phyloP scores from a whole-genome alignment of 2,113 vertebrate genomes.

The Nestor notabilis region DNA sequence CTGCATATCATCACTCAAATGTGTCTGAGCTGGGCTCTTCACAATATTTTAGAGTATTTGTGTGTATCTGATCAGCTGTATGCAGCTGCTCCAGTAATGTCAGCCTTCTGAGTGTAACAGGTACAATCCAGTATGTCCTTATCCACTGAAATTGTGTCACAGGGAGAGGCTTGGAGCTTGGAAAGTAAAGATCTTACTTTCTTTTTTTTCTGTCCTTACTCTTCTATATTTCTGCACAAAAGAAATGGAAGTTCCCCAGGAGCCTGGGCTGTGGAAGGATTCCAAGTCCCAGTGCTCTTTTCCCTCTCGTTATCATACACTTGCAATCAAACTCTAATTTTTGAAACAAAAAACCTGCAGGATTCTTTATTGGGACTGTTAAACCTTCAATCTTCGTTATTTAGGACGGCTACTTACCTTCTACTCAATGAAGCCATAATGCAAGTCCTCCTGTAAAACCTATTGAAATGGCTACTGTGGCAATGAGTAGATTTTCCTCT shows the following conservation, averaged over 20 bases:
- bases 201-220: not conserved
- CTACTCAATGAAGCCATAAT: constrained; percentile 62
- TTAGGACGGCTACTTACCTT: constrained; percentile 63
- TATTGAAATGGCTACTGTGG: constrained; percentile 65
- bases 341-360: constrained; percentile 65
- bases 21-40: not conserved
- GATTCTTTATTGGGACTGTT: constrained; percentile 60
- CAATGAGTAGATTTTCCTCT: constrained; percentile 54
- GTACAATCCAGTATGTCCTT: not conserved
- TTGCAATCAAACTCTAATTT: constrained; percentile 71
- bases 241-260: constrained; percentile 5
- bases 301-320: constrained; percentile 48
- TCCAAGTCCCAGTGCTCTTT: not conserved
- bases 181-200: not conserved
- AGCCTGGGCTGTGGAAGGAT: not conserved
- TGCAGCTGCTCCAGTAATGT: not conserved
- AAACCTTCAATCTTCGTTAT: constrained; percentile 70
- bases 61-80: fast-evolving
- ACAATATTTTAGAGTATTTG: not conserved
- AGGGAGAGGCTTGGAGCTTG: not conserved
- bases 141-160: not conserved
- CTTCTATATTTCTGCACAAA: not conserved
- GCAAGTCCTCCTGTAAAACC: constrained; percentile 65
- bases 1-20: not conserved
- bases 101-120: not conserved